Evolutionary conservation across 2,797 vertebrate species (phyloP).

Genomic region (Hippopotamyrus pictus): DNA sequence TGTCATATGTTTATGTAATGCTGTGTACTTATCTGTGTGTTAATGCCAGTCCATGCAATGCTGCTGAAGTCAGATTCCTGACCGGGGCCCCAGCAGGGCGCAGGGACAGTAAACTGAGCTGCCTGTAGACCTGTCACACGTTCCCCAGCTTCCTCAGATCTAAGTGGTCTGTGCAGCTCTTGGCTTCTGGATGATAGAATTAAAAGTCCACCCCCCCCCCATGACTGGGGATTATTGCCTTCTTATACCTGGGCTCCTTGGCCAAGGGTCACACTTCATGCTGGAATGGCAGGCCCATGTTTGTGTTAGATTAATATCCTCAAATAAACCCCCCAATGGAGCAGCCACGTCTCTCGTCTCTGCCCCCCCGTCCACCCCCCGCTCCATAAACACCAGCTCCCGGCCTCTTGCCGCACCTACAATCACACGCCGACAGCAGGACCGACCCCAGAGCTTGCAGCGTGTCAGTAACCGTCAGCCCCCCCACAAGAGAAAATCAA

Average conservation of each 20-base stretch:
- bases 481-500: constrained; percentile 29
- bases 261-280: constrained; percentile 30
- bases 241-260: constrained; percentile 34
- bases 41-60: background rate
- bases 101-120: background rate
- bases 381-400: background rate
- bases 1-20: background rate
- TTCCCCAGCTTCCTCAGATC: background rate
- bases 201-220: constrained; percentile 9
- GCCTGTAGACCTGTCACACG: background rate
- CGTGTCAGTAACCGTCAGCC: constrained; percentile 27
- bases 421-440: constrained; percentile 32
- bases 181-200: constrained; percentile 13
- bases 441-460: constrained; percentile 41
- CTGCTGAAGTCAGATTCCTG: background rate
- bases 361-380: background rate
- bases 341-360: constrained; percentile 23
- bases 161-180: constrained; percentile 26
- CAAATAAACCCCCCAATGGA: constrained; percentile 29
- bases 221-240: constrained; percentile 29
- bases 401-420: background rate
- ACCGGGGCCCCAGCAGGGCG: background rate
- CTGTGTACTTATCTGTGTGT: background rate
- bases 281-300: constrained; percentile 26
- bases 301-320: constrained; percentile 44